Percentiles rank a stretch among this genome's conserved stretches.
Conservation (phyloP, 2,888 invertebrate species). For the Drosophila anceps region DNA sequence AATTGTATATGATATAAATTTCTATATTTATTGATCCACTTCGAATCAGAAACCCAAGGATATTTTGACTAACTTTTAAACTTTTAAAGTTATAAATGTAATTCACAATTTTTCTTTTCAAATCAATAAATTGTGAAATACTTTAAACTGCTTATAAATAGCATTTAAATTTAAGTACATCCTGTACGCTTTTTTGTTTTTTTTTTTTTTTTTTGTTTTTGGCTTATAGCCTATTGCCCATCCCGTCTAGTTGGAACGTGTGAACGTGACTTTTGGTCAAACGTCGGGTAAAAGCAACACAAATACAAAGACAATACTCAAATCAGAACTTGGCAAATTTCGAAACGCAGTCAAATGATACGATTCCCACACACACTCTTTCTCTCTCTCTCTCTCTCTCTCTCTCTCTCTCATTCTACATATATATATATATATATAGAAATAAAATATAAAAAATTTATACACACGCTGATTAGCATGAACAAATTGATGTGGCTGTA, state of each 20-base stretch:
- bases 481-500: conserved; percentile 27
- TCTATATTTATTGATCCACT: background rate
- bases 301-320: conserved; percentile 22
- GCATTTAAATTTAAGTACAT: conserved; percentile 6
- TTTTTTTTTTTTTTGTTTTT: no score
- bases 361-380: conserved; percentile 14
- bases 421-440: conserved; percentile 19
- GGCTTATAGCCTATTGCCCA: conserved; percentile 19
- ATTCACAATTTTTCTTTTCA: background rate
- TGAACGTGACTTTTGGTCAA: conserved; percentile 41
- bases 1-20: background rate
- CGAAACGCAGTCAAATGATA: conserved; percentile 36
- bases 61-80: background rate
- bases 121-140: background rate
- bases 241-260: conserved; percentile 24
- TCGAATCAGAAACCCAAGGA: background rate
- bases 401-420: no score
- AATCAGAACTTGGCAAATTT: conserved; percentile 42
- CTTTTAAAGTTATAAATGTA: background rate
- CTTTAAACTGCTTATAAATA: background rate
- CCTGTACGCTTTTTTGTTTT: conserved; percentile 30
- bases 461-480: conserved; percentile 51
- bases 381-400: conserved; percentile 25
- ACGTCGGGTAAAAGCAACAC: conserved; percentile 30
- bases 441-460: conserved; percentile 29